Evolutionary conservation across 2,888 invertebrate species (phyloP), one percentile per base, ranked within the genome.

Genomic region (Crepidodera aurea): DNA sequence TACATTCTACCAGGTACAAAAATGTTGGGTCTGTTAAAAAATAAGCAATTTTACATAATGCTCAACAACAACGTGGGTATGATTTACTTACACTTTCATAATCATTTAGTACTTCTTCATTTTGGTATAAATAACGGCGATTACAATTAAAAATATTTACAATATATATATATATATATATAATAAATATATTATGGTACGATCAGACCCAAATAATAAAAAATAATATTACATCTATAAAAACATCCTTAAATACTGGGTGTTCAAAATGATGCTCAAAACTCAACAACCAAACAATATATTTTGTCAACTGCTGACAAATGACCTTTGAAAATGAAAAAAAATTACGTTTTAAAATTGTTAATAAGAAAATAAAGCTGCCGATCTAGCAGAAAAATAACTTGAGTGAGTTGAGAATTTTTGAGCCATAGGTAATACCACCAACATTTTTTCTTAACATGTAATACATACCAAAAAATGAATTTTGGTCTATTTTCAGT

Each of bases 1-100:
- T 50, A 51, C 7, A 42, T 56, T 53, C 56, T 56, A 61, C 40
- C 61, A 61, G 61, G 61, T 61, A 61, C 61, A 61, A 61, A 60
- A 61, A 56, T 61, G 61, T 55, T 61, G 61, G 51, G 51, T 56
- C 46, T 27, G 56, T 42, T 51, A 32, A 46, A 42, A 55, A 51
- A 27, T 56, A 59, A 59, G 44, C 34, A 51, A 42, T 59, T 51
- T 59, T 34, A 59, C 59, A 59, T 44, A 51, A 51, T 18, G 56
- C 29, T 56, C 50, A 61, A 61, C 56, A 61, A 61, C 56, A 61
- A 61, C 51, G 12, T 50, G 10, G 19, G 10, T 12, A 34, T 32
- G 22, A 22, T 22, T 46, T 13, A 40, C 15, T 25, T 42, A 55
- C 13, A 60, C 22, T 34, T 46, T 7, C n/a, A 51, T n/a, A 37